phyloP scores from a whole-genome alignment of 2,797 vertebrate species.

The Pseudochirops cupreus region DNA sequence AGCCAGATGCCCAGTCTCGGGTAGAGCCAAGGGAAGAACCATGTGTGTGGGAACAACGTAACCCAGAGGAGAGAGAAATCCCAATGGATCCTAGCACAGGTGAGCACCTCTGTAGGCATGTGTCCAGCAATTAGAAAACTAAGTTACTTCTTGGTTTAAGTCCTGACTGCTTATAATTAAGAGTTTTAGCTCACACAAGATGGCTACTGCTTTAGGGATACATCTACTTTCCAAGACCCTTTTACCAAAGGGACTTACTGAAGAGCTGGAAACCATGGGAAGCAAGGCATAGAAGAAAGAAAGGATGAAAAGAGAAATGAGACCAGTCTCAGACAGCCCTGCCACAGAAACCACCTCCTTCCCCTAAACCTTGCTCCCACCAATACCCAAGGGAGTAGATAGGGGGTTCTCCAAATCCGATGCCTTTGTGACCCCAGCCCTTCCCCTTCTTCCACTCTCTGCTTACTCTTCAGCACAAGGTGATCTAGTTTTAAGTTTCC shows the following conservation, averaged over 20 bases:
- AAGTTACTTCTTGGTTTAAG: neutral
- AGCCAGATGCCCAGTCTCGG: slow-evolving; percentile 78
- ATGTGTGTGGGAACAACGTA: slow-evolving; percentile 82
- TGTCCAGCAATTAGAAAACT: fast-evolving
- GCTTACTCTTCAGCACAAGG: neutral
- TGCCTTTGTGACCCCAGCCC: neutral
- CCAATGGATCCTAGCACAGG: slow-evolving; percentile 77
- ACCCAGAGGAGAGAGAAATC: slow-evolving; percentile 83
- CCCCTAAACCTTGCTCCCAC: neutral
- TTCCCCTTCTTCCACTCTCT: neutral
- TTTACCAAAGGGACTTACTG: neutral
- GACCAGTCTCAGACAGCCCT: neutral
- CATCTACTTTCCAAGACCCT: neutral
- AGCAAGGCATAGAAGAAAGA: neutral
- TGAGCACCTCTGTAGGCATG: slow-evolving; percentile 43
- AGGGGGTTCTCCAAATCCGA: neutral
- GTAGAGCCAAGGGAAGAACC: slow-evolving; percentile 78
- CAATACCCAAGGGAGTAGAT: neutral
- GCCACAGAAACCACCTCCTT: neutral
- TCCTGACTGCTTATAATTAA: neutral
- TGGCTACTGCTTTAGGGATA: neutral
- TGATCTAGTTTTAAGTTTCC: neutral
- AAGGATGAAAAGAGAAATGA: neutral
- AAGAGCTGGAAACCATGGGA: neutral
- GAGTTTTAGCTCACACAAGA: neutral